Conservation (phyloP, 2,113 vertebrate species). For the Pseudorhombus dupliciocellatus region DNA sequence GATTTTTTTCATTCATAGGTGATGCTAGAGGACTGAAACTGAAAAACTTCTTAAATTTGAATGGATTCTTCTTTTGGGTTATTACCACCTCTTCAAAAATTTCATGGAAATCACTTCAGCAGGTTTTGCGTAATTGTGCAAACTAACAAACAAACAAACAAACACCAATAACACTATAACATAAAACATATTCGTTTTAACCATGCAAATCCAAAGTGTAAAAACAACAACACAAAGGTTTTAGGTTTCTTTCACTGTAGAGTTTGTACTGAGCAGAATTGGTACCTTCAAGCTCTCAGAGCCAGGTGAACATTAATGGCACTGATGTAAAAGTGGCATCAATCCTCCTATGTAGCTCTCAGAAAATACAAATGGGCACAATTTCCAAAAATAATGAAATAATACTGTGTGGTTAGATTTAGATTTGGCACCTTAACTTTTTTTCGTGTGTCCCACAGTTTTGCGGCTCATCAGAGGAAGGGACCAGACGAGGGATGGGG, state of each 20-base stretch:
- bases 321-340: background rate
- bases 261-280: background rate
- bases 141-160: no score
- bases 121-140: background rate
- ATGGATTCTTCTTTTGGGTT: background rate
- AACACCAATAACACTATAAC: background rate
- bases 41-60: background rate
- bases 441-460: constrained; percentile 81
- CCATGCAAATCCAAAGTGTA: background rate
- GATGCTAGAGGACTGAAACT: background rate
- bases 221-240: background rate
- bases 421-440: background rate
- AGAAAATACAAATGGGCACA: no score
- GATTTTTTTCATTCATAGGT: background rate
- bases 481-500: constrained; percentile 91
- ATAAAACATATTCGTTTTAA: background rate
- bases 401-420: background rate
- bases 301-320: background rate
- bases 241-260: background rate
- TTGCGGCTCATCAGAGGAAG: constrained; percentile 86
- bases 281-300: background rate
- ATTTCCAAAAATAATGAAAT: background rate
- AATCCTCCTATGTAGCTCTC: no score
- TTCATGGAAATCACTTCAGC: background rate
- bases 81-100: background rate